Evolutionary conservation across 2,888 invertebrate genomes (phyloP), one percentile per base, ranked within the genome.

Genomic region (Drosophila putrida): DNA sequence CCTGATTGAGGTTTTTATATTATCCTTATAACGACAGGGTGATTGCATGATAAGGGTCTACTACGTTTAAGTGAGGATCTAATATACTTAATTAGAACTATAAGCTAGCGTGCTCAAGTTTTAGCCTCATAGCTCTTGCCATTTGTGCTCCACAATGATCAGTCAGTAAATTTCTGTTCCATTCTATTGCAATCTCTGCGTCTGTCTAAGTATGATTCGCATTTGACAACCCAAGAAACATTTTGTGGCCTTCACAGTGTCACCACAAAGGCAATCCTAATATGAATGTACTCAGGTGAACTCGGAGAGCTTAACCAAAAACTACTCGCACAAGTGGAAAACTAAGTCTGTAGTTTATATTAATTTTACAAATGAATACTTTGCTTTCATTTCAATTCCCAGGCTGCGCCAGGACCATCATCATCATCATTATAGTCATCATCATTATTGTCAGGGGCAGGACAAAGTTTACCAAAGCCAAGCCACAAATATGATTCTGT

Each of bases 401-500:
- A 41, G 33, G 38, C 38, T 33, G 35, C 25, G 36, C 5, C 35
- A 33, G 8, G 6, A 35, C 25, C 39, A 39, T 10, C 55, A 36
- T 15, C 53, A 54, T 28, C 55, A 47, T 31, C 64, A 68, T 55
- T 51, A 62, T 46, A 44, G 63, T 65, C 54, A 71, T 53, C 62
- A 67, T 50, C 39, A 38, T 44, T 35, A 63, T 63, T 15, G 15
- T n/a, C 20, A 20, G 58, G 51, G 41, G 31, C 47, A 58, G 61
- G 80, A 66, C 44, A 44, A 79, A 82, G 55, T 79, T 75, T 68
- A n/a, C 27, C 61, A 47, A 36, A 49, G 57, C 20, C 54, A 79
- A 53, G 63, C 80, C 77, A 50, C 83, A 80, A 65, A 80, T 77
- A 73, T 65, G 73, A 80, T 65, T 65, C 57, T 53, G 65, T 58